Conservation (phyloP, 2,797 vertebrate species). For the Tokudaia muenninki region DNA sequence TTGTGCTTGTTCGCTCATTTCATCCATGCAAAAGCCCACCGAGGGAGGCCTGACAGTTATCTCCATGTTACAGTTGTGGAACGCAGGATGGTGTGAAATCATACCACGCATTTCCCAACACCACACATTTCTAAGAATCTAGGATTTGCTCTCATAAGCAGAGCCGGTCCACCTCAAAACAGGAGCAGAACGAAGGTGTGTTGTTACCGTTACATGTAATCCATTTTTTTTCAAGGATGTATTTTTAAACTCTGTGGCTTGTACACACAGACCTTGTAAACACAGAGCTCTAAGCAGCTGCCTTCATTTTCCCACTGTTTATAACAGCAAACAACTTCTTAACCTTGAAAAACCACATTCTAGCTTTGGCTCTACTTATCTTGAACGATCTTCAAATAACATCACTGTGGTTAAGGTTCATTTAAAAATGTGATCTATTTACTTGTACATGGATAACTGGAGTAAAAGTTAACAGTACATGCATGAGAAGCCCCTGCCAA, state of each 20-base stretch:
- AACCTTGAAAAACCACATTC: constrained; percentile 87
- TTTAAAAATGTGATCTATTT: constrained; percentile 80
- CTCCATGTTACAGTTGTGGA: constrained; percentile 1
- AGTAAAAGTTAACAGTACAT: constrained; percentile 69
- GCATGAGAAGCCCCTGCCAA: not conserved
- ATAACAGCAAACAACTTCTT: constrained; percentile 81
- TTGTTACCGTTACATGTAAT: not conserved
- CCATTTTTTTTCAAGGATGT: not conserved
- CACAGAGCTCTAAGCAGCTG: constrained; percentile 76
- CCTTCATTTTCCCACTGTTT: constrained; percentile 83
- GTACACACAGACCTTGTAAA: constrained; percentile 52
- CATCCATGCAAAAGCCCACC: not conserved
- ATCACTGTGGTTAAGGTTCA: constrained; percentile 85
- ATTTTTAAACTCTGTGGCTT: constrained; percentile 9
- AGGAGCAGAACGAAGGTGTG: not conserved
- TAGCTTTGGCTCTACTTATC: constrained; percentile 87
- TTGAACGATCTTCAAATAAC: constrained; percentile 88
- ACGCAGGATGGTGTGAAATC: not conserved
- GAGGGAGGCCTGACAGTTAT: not conserved
- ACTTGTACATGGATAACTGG: constrained; percentile 78
- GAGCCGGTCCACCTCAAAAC: not conserved
- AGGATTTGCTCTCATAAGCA: not conserved
- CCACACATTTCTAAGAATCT: not conserved
- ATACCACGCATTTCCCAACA: not conserved
- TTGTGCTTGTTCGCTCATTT: not conserved